These are phyloP conservation scores for Lasioglossum malachurum DNA, from an alignment of 2,888 invertebrate genomes.

Conservation along the genomic window DNA sequence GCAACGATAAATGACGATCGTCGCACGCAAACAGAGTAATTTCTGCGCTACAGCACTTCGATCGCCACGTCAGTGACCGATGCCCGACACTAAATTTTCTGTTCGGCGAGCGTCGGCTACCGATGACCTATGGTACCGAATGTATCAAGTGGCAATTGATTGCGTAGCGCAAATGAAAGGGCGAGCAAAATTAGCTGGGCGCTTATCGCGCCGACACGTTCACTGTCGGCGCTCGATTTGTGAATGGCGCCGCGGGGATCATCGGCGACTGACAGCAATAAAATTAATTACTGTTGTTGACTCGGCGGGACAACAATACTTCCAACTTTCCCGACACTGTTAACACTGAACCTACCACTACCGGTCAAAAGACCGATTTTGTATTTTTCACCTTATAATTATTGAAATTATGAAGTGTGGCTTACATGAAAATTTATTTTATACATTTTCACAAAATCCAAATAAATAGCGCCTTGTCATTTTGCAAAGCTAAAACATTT, in stretches of 20 bases:
- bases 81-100: background rate
- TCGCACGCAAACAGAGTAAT: background rate
- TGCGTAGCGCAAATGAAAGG: background rate
- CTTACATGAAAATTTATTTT: too few species aligned
- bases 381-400: too few species aligned
- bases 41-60: background rate
- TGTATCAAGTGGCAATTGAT: constrained; percentile 8
- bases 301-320: background rate
- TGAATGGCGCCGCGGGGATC: background rate
- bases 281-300: background rate
- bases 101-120: background rate
- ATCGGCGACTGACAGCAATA: background rate
- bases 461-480: too few species aligned
- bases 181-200: background rate
- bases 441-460: too few species aligned
- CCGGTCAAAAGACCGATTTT: too few species aligned
- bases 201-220: background rate
- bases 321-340: background rate
- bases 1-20: background rate
- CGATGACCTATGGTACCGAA: background rate
- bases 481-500: too few species aligned
- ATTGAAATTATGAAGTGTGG: too few species aligned
- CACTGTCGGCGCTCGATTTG: background rate
- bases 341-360: background rate
- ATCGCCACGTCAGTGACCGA: background rate